Percentiles rank a stretch among this genome's conserved stretches.
Evolutionary conservation across 2,888 invertebrate genomes (phyloP).

Genomic region (Drosophila atripex): DNA sequence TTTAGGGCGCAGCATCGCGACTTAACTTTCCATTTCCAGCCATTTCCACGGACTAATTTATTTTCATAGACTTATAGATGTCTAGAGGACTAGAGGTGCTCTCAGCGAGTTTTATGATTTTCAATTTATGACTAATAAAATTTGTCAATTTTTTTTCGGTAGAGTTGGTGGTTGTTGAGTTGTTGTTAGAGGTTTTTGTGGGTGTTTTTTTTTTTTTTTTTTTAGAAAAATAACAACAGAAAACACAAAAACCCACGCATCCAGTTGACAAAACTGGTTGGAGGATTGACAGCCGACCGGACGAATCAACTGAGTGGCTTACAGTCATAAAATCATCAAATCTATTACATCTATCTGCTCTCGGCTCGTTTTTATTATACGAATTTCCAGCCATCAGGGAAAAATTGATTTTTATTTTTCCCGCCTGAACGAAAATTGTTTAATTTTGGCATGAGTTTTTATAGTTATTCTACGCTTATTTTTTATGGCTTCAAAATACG

Average conservation of each 20-base stretch:
- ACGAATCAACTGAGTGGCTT: slow-evolving; percentile 67
- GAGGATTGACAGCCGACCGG: slow-evolving; percentile 49
- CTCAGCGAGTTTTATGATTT: slow-evolving; percentile 58
- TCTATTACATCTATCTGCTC: slow-evolving; percentile 66
- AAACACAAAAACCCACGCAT: slow-evolving; percentile 57
- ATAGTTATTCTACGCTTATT: neutral
- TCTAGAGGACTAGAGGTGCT: slow-evolving; percentile 45
- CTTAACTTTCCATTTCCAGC: slow-evolving; percentile 33
- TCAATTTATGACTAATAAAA: slow-evolving; percentile 79
- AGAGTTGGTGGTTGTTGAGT: slow-evolving; percentile 14
- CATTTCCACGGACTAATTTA: slow-evolving; percentile 58
- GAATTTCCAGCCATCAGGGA: slow-evolving; percentile 3
- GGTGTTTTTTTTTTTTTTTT: slow-evolving; percentile 48
- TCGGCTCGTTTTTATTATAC: slow-evolving; percentile 21
- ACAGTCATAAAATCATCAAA: slow-evolving; percentile 74
- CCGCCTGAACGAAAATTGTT: slow-evolving; percentile 18
- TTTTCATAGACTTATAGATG: slow-evolving; percentile 60
- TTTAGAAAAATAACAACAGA: neutral
- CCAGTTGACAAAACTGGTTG: slow-evolving; percentile 40
- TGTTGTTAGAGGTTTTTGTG: slow-evolving; percentile 43
- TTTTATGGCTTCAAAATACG: slow-evolving; percentile 15
- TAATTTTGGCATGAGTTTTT: slow-evolving; percentile 14
- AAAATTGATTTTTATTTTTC: slow-evolving; percentile 35
- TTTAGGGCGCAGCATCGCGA: slow-evolving; percentile 41
- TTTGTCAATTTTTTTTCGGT: slow-evolving; percentile 58